Base-by-base conservation (phyloP, 1,140 invertebrate genomes). In the Scaptomyza pallida region DNA sequence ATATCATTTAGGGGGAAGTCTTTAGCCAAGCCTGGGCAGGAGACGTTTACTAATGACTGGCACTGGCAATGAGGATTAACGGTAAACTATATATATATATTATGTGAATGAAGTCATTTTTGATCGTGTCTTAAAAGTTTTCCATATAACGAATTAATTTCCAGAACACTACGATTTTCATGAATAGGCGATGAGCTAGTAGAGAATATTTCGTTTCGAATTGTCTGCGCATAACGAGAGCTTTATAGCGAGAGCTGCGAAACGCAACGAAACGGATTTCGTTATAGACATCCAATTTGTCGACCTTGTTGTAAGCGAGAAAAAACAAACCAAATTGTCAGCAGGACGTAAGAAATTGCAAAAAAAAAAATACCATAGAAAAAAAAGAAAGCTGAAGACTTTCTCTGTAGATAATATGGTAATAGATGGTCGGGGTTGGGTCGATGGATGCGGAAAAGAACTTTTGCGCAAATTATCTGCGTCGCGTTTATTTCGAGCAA, bases 401-500 rank as follows among this genome's bases (percentile, higher is more conserved):
- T 16, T 50, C 4, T n/a, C 16, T 30, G n/a, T 2, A 17, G 8
- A 55, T 15, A 55, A 55, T 40, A 35, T 43, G 35, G 19, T 40
- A 41, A 35, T 55, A 21, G 5, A 23, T 59, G 41, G 26, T 30
- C 8, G 33, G 33, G n/a, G 33, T 37, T n/a, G 10, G 3, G 33
- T 59, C 13, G 51, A 12, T 33, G 23, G 19, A 45, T n/a, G 43
- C 23, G 67, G 37, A 45, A 64, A 47, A 41, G 43, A 80, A 80
- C 55, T 77, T 88, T 86, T 88, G 81, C 82, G 74, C 81, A 86
- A 86, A 86, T 86, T 86, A 86, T 86, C 82, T 86, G 81, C 82
- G 81, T 78, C 73, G 82, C 81, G 82, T 86, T 86, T 86, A 86
- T 86, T 86, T 81, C 82, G 81, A 82, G 82, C 82, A 86, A 86